These are phyloP conservation scores for Oscheius sp. DNA, from an alignment of 2,888 invertebrate genomes.

Conservation along the genomic window DNA sequence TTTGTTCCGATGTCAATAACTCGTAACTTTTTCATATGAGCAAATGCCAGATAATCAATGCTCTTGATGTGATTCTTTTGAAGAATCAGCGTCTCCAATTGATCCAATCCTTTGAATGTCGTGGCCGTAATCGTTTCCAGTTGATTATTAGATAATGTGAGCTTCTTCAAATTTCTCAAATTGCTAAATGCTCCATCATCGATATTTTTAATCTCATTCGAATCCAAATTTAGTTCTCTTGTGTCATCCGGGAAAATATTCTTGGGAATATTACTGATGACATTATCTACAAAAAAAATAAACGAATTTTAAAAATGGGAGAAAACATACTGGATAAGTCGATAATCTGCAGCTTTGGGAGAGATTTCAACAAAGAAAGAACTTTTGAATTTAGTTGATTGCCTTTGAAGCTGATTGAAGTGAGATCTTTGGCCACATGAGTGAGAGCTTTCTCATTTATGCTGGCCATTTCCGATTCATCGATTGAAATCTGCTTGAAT, in stretches of 20 bases:
- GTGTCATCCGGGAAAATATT: conserved; percentile 68
- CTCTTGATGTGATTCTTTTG: conserved; percentile 55
- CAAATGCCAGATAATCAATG: conserved; percentile 64
- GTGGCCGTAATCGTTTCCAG: conserved; percentile 60
- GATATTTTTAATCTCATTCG: conserved; percentile 55
- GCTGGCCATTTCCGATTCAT: conserved; percentile 14
- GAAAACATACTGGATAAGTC: conserved; percentile 29
- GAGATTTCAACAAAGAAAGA: neutral
- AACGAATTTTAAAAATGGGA: neutral
- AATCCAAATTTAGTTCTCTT: conserved; percentile 57
- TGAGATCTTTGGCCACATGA: neutral
- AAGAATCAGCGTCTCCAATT: conserved; percentile 71
- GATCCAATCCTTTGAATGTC: conserved; percentile 66
- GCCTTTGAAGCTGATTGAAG: conserved; percentile 11
- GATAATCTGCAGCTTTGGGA: conserved; percentile 25
- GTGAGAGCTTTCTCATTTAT: conserved; percentile 4
- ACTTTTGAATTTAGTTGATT: conserved; percentile 24
- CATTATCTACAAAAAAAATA: conserved; percentile 61
- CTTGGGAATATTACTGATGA: conserved; percentile 56
- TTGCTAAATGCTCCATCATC: conserved; percentile 60
- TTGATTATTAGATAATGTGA: conserved; percentile 74
- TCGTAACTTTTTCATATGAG: conserved; percentile 58
- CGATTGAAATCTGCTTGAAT: conserved; percentile 17
- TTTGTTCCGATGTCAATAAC: conserved; percentile 75
- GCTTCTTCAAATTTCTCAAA: conserved; percentile 53